Conservation (phyloP, 2,113 vertebrate species). For the Pleuronectes platessa region DNA sequence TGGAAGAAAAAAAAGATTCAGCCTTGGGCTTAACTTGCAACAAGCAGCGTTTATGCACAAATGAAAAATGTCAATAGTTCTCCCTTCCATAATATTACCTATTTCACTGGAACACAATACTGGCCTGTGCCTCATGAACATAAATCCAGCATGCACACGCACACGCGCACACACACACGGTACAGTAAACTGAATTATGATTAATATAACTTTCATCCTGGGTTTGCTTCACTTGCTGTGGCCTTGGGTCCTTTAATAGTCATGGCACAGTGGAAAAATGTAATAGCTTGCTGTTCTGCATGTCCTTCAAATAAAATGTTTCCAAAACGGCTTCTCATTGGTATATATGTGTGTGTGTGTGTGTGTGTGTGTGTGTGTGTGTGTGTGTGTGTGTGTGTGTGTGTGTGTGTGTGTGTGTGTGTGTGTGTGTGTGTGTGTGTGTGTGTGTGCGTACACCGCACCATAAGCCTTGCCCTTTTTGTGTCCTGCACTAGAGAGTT, state of each 20-base stretch:
- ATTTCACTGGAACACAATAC: conserved; percentile 62
- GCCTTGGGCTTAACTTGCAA: conserved; percentile 60
- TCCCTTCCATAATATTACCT: conserved; percentile 68
- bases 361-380: background rate
- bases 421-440: no score
- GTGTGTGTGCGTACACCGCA: background rate
- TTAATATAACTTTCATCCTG: conserved; percentile 74
- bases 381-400: no score
- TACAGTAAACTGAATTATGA: conserved; percentile 69
- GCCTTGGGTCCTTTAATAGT: conserved; percentile 75
- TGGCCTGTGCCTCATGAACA: conserved; percentile 66
- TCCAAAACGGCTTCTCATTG: conserved; percentile 59
- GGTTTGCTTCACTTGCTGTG: conserved; percentile 71
- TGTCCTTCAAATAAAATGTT: conserved; percentile 76
- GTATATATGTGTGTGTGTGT: background rate
- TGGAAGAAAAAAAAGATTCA: conserved; percentile 9
- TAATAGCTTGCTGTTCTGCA: conserved; percentile 65
- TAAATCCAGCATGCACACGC: conserved; percentile 46
- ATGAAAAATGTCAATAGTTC: conserved; percentile 73
- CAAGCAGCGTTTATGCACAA: conserved; percentile 65
- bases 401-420: background rate
- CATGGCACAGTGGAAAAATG: conserved; percentile 57
- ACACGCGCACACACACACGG: conserved; percentile 26
- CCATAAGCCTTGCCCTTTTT: conserved; percentile 42
- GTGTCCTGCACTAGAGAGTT: conserved; percentile 35